Conservation (phyloP, 2,888 invertebrate genomes). For the Eupithecia abbreviata region DNA sequence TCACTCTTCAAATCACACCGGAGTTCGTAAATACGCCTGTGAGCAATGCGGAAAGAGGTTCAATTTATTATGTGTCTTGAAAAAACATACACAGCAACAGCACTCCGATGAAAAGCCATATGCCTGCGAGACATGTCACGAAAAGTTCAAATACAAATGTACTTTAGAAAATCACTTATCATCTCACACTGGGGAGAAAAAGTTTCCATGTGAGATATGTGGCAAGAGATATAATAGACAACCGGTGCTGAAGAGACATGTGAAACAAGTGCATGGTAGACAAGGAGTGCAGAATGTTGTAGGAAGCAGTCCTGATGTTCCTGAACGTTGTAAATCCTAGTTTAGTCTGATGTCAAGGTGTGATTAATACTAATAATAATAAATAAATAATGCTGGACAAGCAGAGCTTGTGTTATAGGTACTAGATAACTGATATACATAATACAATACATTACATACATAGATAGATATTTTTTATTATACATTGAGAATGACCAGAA, state of each 20-base stretch:
- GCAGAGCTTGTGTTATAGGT: too few species aligned
- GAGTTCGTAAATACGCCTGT: background rate
- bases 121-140: background rate
- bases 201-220: background rate
- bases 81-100: background rate
- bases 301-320: background rate
- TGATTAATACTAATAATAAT: too few species aligned
- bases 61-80: background rate
- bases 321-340: too few species aligned
- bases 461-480: too few species aligned
- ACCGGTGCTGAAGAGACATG: background rate
- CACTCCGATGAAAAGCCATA: background rate
- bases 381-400: too few species aligned
- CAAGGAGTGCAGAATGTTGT: background rate
- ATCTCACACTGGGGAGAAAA: background rate
- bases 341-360: too few species aligned
- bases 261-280: background rate
- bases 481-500: too few species aligned
- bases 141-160: conserved; percentile 5
- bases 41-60: background rate
- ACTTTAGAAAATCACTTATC: background rate
- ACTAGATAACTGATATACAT: too few species aligned
- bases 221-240: background rate
- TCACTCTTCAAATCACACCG: conserved; percentile 1
- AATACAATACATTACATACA: too few species aligned